These are phyloP conservation scores for Artibeus lituratus DNA, from an alignment of 2,797 vertebrate species.

Conservation along the genomic window DNA sequence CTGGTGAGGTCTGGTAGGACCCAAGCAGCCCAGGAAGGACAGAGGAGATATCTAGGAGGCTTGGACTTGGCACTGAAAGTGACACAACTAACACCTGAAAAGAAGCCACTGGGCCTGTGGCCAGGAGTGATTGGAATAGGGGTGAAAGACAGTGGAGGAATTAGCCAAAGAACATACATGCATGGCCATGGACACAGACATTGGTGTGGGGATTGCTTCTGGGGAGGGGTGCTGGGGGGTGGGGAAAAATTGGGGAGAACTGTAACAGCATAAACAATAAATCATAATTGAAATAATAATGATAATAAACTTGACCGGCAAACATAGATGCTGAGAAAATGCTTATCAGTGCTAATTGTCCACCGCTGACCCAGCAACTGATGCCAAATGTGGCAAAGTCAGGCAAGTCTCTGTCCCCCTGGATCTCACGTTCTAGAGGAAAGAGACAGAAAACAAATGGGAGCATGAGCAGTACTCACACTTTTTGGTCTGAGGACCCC, in stretches of 20 bases:
- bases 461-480: neutral
- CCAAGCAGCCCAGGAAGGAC: neutral
- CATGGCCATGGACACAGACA: too few relatives aligned
- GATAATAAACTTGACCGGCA: neutral
- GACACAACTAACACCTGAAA: neutral
- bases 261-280: neutral
- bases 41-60: neutral
- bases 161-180: neutral
- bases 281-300: neutral
- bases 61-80: neutral
- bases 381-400: fast-evolving
- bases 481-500: neutral
- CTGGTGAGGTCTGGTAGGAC: neutral
- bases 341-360: too few relatives aligned
- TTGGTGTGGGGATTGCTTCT: neutral
- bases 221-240: too few relatives aligned
- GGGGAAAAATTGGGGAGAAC: neutral
- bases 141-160: neutral
- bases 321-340: neutral
- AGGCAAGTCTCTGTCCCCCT: neutral
- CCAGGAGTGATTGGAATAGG: fast-evolving
- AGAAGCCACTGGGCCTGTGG: neutral
- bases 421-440: neutral
- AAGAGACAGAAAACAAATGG: neutral
- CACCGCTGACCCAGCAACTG: fast-evolving